phyloP scores from a whole-genome alignment of 2,888 invertebrate species.

The Zhengitettix transpicula region DNA sequence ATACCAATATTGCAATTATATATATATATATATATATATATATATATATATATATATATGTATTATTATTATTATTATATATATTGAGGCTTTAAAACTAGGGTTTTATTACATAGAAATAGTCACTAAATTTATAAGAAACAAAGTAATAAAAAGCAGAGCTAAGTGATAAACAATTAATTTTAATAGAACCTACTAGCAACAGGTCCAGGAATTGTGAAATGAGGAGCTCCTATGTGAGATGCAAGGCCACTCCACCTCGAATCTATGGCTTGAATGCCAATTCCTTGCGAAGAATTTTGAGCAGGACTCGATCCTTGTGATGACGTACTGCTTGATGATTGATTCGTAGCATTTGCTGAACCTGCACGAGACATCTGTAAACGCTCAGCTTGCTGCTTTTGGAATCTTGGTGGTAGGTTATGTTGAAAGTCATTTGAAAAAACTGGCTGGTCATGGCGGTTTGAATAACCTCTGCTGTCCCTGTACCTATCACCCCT shows the following conservation, averaged over 20 bases:
- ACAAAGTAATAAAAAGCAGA: no score
- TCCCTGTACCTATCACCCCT: slow-evolving; percentile 22
- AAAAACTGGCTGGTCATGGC: slow-evolving; percentile 32
- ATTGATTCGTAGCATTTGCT: slow-evolving; percentile 6
- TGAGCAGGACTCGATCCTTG: slow-evolving; percentile 4
- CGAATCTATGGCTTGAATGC: slow-evolving; percentile 7
- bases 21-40: no score
- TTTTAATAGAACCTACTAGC: slow-evolving; percentile 1
- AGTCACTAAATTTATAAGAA: no score
- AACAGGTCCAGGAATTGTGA: neutral
- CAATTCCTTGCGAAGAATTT: slow-evolving; percentile 1
- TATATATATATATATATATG: no score
- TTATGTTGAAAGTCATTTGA: slow-evolving; percentile 64
- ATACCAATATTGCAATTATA: no score
- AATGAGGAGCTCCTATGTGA: slow-evolving; percentile 1
- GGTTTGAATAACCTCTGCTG: slow-evolving; percentile 10
- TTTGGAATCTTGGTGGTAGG: slow-evolving; percentile 72
- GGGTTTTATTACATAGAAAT: no score
- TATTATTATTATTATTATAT: no score
- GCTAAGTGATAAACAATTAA: no score
- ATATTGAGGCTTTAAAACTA: no score
- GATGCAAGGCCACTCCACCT: slow-evolving; percentile 8
- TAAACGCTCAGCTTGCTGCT: slow-evolving; percentile 44
- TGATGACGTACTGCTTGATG: slow-evolving; percentile 1
- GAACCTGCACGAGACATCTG: slow-evolving; percentile 5